A percentile compares a stretch with the other conserved stretches of the same genome.
phyloP scores from a whole-genome alignment of 2,113 vertebrate species.

The Gallinago media region DNA sequence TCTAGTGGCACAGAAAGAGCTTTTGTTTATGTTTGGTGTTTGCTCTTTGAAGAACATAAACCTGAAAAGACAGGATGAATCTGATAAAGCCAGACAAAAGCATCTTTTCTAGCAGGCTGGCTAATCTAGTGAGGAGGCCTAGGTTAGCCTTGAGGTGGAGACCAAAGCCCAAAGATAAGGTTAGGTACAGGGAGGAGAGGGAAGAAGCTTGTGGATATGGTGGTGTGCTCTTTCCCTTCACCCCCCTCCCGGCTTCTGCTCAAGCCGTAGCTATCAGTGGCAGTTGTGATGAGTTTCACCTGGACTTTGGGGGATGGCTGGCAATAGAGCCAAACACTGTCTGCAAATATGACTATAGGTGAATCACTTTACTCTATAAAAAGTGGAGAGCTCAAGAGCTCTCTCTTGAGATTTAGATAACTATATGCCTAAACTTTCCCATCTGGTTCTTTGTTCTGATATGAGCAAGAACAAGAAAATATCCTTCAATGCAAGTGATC shows the following conservation, averaged over 20 bases:
- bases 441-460: neutral
- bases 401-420: neutral
- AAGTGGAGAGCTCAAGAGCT: too few relatives aligned
- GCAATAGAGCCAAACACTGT: too few relatives aligned
- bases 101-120: neutral
- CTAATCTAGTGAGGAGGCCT: neutral
- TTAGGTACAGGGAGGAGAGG: neutral
- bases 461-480: neutral
- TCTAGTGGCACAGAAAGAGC: neutral
- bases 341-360: too few relatives aligned
- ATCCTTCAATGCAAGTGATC: neutral
- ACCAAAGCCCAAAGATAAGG: neutral
- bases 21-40: neutral
- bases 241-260: too few relatives aligned
- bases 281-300: too few relatives aligned
- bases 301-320: too few relatives aligned
- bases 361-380: too few relatives aligned
- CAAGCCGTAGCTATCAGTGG: too few relatives aligned
- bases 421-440: neutral
- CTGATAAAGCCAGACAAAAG: neutral
- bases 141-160: neutral
- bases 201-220: neutral
- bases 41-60: neutral
- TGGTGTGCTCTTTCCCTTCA: too few relatives aligned
- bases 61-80: neutral